A percentile compares a stretch with the other conserved stretches of the same genome.
Conservation (phyloP, 2,797 vertebrate genomes). For the Macroramphosus scolopax region DNA sequence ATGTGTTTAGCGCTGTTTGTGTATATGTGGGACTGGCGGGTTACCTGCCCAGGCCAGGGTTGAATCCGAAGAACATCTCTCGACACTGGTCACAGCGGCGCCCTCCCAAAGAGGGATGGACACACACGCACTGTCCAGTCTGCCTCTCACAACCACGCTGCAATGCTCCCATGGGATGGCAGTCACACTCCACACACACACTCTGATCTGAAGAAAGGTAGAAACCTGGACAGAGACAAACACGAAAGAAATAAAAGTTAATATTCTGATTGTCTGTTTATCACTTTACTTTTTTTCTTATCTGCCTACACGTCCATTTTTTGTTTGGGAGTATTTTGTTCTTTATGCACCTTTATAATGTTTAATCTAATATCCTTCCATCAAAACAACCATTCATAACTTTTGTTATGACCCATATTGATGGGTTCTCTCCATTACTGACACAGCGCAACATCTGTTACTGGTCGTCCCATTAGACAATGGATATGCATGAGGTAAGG, state of each 20-base stretch:
- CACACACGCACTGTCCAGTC: slow-evolving; percentile 84
- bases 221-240: slow-evolving; percentile 77
- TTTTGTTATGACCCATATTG: no score
- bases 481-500: no score
- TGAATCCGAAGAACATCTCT: slow-evolving; percentile 85
- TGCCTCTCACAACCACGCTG: slow-evolving; percentile 74
- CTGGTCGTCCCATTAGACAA: no score
- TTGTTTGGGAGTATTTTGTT: no score
- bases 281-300: neutral
- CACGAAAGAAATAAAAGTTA: neutral
- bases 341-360: neutral
- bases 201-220: slow-evolving; percentile 65
- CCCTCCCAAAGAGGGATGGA: slow-evolving; percentile 81
- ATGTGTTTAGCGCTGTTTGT: neutral
- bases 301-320: neutral
- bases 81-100: slow-evolving; percentile 82
- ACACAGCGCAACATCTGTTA: no score
- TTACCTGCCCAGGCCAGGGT: slow-evolving; percentile 82
- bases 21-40: neutral
- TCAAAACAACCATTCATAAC: slow-evolving; percentile 3
- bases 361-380: neutral
- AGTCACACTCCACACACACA: slow-evolving; percentile 83
- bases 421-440: no score
- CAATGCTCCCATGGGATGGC: slow-evolving; percentile 80
- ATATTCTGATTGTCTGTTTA: neutral